Evolutionary conservation across 2,888 invertebrate species (phyloP).

Genomic region (Corbicula japonica): DNA sequence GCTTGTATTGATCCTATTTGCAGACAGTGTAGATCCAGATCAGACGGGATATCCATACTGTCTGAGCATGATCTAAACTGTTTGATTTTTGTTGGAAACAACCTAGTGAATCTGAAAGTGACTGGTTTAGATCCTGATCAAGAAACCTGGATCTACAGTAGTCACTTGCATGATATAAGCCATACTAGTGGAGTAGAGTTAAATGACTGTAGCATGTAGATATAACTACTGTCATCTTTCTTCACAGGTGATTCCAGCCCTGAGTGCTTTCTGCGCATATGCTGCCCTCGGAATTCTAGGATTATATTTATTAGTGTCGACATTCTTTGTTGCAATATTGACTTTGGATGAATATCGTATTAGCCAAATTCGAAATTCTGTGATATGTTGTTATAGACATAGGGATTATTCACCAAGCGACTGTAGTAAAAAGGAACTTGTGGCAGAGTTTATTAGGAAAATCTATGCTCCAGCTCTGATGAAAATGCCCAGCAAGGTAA

Average conservation of each 20-base stretch:
- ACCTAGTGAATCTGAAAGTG: too few species aligned
- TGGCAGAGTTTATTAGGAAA: constrained; percentile 89
- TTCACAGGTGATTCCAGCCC: constrained; percentile 91
- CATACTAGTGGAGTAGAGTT: too few species aligned
- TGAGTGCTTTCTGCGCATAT: constrained; percentile 94
- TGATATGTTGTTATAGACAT: constrained; percentile 90
- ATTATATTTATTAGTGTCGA: constrained; percentile 90
- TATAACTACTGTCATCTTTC: background rate
- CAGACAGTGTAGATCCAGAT: too few species aligned
- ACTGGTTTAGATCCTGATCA: too few species aligned
- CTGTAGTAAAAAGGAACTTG: constrained; percentile 88
- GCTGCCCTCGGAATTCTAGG: constrained; percentile 92
- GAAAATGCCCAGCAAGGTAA: constrained; percentile 90
- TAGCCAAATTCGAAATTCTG: constrained; percentile 71
- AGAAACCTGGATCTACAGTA: too few species aligned
- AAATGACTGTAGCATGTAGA: too few species aligned
- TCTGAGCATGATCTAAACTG: too few species aligned
- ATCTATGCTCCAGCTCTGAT: constrained; percentile 90
- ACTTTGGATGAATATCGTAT: constrained; percentile 90
- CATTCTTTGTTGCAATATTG: constrained; percentile 93
- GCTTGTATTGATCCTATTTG: too few species aligned
- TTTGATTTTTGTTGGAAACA: too few species aligned
- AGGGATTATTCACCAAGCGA: constrained; percentile 88
- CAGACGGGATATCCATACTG: too few species aligned
- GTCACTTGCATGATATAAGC: too few species aligned